A percentile compares a stretch with the other conserved stretches of the same genome.
Conservation (phyloP, 1,140 invertebrate genomes). For the Cephus cinctus region DNA sequence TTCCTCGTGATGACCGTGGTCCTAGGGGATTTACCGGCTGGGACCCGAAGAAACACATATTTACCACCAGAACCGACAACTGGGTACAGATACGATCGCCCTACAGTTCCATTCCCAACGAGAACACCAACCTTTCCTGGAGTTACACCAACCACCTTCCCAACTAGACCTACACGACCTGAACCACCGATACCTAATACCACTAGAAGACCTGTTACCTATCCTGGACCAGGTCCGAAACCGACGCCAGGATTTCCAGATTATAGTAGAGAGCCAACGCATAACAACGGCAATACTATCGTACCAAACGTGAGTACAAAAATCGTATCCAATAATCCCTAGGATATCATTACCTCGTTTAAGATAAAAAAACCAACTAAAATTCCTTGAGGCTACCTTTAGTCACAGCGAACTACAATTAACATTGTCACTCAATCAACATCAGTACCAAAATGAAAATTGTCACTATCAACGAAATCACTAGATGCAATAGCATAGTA, state of each 20-base stretch:
- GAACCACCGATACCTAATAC: slow-evolving; percentile 28
- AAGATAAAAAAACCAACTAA: neutral
- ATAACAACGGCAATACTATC: slow-evolving; percentile 22
- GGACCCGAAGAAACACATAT: slow-evolving; percentile 62
- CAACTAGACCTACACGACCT: slow-evolving; percentile 26
- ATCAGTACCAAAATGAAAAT: too few relatives aligned
- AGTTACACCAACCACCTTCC: slow-evolving; percentile 30
- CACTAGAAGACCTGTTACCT: slow-evolving; percentile 23
- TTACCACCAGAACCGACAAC: slow-evolving; percentile 63
- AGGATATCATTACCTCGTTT: neutral
- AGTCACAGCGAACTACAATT: too few relatives aligned
- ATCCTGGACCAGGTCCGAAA: slow-evolving; percentile 34
- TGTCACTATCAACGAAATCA: too few relatives aligned
- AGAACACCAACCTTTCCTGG: slow-evolving; percentile 38
- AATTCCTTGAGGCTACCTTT: too few relatives aligned
- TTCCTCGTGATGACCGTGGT: slow-evolving; percentile 45
- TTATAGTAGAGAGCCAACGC: slow-evolving; percentile 33
- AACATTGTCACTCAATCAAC: too few relatives aligned
- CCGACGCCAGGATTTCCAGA: slow-evolving; percentile 43
- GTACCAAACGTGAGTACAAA: slow-evolving; percentile 26
- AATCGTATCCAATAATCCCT: too few relatives aligned
- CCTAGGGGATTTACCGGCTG: slow-evolving; percentile 45
- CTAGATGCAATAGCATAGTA: too few relatives aligned
- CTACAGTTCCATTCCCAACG: slow-evolving; percentile 58
- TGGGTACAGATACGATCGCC: slow-evolving; percentile 63